phyloP scores from a whole-genome alignment of 2,113 vertebrate species.

The Ramphastos sulfuratus region DNA sequence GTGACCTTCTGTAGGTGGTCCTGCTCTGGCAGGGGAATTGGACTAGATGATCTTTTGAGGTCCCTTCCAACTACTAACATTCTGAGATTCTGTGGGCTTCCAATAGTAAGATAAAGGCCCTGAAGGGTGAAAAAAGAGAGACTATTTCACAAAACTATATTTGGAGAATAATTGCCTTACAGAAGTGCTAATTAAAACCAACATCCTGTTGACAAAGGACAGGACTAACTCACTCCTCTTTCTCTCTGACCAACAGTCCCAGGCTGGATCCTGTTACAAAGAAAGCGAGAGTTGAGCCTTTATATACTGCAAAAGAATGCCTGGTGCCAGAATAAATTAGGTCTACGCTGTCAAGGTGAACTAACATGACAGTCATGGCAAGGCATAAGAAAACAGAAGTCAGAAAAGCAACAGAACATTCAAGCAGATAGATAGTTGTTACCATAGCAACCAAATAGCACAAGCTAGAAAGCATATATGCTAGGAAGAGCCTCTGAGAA shows the following conservation, averaged over 20 bases:
- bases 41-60: no score
- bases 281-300: neutral
- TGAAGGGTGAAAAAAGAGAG: neutral
- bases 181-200: neutral
- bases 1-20: no score
- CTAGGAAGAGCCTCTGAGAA: neutral
- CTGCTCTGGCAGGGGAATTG: no score
- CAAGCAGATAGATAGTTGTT: neutral
- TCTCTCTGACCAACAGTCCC: neutral
- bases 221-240: neutral
- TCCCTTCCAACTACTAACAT: no score
- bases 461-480: neutral
- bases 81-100: neutral
- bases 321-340: neutral
- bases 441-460: neutral
- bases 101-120: neutral
- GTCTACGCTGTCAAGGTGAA: neutral
- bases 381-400: neutral
- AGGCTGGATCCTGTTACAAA: neutral
- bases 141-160: neutral
- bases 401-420: slow-evolving; percentile 16
- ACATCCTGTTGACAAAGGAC: neutral
- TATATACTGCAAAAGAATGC: neutral
- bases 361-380: neutral
- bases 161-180: neutral